Base-by-base conservation (phyloP, 53 echinoderm and acorn worm genomes). In the Temnopleurus reevesii region DNA sequence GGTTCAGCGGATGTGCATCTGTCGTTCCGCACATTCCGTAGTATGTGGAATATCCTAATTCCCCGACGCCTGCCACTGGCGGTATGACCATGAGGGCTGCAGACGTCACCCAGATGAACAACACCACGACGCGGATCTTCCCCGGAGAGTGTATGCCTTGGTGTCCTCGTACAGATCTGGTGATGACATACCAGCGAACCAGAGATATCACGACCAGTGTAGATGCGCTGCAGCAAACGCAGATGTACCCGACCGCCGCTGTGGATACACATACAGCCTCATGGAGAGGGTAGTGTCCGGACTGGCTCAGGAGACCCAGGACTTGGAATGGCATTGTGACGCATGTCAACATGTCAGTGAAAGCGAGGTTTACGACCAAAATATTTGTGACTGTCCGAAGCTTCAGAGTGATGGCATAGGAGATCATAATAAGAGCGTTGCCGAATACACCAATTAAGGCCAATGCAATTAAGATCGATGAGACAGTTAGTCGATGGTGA, bases 351-450 rank as follows among this genome's bases (percentile, higher is more conserved):
- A 77, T 15, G 17, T 77, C 77, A 21, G 77, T 45, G 2, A 77
- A 21, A 46, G 77, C 77, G 24, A 77, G 45, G 34, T 77, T 77
- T 12, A 77, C 77, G 19, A 77, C 77, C 45, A 77, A 17, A 15
- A 77, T 23, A 3, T 77, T 77, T 9, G 77, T 77, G 13, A 77
- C 44, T 23, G 77, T 77, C 5, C 46, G 77, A 77, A 45, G 77
- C 8, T 21, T 77, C 25, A 21, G 38, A 15, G 24, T 9, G 7
- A 77, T 0, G 77, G 24, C 6, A 4, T 43, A 41, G 5, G 77
- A 45, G 5, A 77, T 9, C 43, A 77, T 77, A 12, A 77, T 45
- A 4, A 77, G 77, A 17, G 45, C 13, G 28, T 80, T 80, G 10
- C 80, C 80, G 12, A 80, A 51, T 2, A 80, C 25, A 13, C 80